Conservation (phyloP, 1,140 invertebrate genomes). For the Caenorhabditis inopinata region DNA sequence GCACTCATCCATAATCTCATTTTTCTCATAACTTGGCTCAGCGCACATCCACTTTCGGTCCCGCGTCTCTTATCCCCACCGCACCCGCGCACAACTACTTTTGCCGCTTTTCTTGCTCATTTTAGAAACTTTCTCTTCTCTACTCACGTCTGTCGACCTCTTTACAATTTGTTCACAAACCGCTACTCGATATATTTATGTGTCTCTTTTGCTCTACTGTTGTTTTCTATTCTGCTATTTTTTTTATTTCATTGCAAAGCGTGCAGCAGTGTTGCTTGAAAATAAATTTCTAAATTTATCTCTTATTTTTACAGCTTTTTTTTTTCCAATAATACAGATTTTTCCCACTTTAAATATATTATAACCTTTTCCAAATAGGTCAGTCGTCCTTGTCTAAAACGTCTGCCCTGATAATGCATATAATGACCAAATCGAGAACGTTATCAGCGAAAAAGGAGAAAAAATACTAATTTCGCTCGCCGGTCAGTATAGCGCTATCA, state of each 20-base stretch:
- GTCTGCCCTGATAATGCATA: background rate
- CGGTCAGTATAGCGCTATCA: background rate
- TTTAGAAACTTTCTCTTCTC: background rate
- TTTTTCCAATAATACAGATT: background rate
- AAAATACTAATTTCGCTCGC: background rate
- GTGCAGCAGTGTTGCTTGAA: background rate
- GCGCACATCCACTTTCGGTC: background rate
- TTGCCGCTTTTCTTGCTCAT: background rate
- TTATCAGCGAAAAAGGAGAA: background rate
- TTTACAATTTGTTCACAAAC: background rate
- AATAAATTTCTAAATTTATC: too few species aligned
- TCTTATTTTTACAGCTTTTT: background rate
- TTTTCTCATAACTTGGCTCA: slow-evolving; percentile 16
- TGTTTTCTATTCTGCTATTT: background rate
- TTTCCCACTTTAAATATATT: too few species aligned
- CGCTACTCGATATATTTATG: background rate
- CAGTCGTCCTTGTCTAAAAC: background rate
- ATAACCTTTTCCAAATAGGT: background rate
- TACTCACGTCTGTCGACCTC: background rate
- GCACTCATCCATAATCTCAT: slow-evolving; percentile 33
- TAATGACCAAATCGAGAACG: background rate
- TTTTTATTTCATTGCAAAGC: too few species aligned
- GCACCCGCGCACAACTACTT: slow-evolving; percentile 8
- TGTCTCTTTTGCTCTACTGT: too few species aligned
- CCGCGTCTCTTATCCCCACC: background rate